A percentile compares a stretch with the other conserved stretches of the same genome.
phyloP scores from a whole-genome alignment of 2,113 vertebrate genomes.

The Aegithalos caudatus region DNA sequence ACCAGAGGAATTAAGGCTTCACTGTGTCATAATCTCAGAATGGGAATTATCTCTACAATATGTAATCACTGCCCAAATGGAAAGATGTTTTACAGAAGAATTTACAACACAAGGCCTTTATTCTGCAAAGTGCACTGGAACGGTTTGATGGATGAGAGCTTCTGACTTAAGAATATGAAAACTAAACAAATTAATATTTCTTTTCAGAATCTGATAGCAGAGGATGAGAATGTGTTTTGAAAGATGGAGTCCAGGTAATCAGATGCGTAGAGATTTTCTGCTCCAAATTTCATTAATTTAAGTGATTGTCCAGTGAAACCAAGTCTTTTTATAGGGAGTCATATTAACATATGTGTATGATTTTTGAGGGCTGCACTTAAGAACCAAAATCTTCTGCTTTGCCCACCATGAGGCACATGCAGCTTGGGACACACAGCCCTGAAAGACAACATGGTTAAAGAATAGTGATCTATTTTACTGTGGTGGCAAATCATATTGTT shows the following conservation, averaged over 20 bases:
- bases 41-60: background rate
- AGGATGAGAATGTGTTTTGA: background rate
- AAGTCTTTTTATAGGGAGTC: background rate
- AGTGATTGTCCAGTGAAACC: background rate
- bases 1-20: background rate
- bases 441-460: background rate
- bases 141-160: background rate
- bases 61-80: background rate
- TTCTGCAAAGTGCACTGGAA: background rate
- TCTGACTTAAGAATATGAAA: background rate
- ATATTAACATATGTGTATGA: background rate
- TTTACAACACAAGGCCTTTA: background rate
- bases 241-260: background rate
- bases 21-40: background rate
- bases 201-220: background rate
- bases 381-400: background rate
- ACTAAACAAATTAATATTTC: background rate
- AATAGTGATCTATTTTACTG: background rate
- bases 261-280: background rate
- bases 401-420: accelerated
- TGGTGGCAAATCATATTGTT: background rate
- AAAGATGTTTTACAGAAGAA: background rate
- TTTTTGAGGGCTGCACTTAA: background rate
- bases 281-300: background rate
- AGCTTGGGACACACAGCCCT: background rate